A percentile compares a stretch with the other conserved stretches of the same genome.
These are phyloP conservation scores for Desmodus rotundus DNA, from an alignment of 2,113 vertebrate genomes.

Conservation along the genomic window DNA sequence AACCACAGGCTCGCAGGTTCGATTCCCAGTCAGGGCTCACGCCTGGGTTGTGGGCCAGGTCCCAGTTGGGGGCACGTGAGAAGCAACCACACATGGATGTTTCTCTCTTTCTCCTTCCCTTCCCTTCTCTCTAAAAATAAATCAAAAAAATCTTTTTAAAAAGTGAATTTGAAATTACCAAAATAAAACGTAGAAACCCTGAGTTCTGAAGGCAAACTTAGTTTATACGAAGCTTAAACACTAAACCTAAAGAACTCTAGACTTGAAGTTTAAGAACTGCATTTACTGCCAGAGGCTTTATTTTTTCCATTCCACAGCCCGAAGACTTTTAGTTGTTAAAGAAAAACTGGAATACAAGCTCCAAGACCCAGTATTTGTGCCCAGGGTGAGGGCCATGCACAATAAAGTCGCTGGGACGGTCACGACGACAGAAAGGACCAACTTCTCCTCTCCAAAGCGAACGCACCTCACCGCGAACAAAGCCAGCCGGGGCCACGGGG, in stretches of 20 bases:
- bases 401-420: neutral
- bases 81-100: too few species aligned
- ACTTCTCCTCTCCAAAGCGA: neutral
- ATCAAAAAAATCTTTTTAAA: too few species aligned
- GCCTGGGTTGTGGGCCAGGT: too few species aligned
- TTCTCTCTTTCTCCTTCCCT: too few species aligned
- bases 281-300: neutral
- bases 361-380: neutral
- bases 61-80: too few species aligned
- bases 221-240: neutral
- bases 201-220: neutral
- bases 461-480: slow-evolving; percentile 13
- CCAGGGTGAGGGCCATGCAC: neutral
- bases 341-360: neutral
- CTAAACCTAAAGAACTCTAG: neutral
- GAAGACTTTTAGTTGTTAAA: neutral
- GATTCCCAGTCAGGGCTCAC: too few species aligned
- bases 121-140: too few species aligned
- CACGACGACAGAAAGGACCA: neutral
- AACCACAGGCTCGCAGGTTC: too few species aligned
- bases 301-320: neutral
- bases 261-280: neutral
- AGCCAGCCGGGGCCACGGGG: slow-evolving; percentile 8
- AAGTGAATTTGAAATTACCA: too few species aligned
- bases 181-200: neutral